Evolutionary conservation across 2,888 invertebrate genomes (phyloP).

Genomic region (Drosophila percnosoma): DNA sequence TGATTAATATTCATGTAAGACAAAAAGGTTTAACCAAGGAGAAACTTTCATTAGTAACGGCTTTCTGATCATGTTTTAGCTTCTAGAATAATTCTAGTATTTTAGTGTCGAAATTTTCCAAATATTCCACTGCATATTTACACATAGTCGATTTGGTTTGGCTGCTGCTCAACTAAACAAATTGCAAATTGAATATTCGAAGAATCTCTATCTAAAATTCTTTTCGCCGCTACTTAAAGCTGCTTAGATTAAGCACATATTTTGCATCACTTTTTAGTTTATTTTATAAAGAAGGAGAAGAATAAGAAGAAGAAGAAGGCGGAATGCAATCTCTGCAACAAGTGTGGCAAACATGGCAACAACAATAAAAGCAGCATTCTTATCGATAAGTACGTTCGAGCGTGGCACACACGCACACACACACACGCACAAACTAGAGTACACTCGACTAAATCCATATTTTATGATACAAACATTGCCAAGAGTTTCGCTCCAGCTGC

Average conservation of each 20-base stretch:
- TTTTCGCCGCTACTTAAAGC: background rate
- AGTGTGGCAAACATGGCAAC: constrained; percentile 53
- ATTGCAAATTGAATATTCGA: background rate
- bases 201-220: background rate
- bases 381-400: constrained; percentile 44
- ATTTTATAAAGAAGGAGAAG: background rate
- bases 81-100: too few species aligned
- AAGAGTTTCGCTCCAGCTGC: constrained; percentile 45
- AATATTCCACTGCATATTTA: background rate
- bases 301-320: background rate
- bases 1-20: background rate
- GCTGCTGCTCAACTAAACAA: accelerated
- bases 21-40: background rate
- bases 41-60: too few species aligned
- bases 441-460: constrained; percentile 59
- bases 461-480: constrained; percentile 70
- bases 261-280: constrained; percentile 4
- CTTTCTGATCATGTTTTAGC: background rate
- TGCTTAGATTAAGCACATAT: background rate
- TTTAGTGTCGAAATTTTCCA: background rate
- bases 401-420: constrained; percentile 33
- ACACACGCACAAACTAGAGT: constrained; percentile 14
- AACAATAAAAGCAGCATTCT: constrained; percentile 16
- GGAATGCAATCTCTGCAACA: constrained; percentile 43
- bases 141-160: background rate